Base-by-base conservation (phyloP, 2,888 invertebrate species). In the Cybosia mesomella region DNA sequence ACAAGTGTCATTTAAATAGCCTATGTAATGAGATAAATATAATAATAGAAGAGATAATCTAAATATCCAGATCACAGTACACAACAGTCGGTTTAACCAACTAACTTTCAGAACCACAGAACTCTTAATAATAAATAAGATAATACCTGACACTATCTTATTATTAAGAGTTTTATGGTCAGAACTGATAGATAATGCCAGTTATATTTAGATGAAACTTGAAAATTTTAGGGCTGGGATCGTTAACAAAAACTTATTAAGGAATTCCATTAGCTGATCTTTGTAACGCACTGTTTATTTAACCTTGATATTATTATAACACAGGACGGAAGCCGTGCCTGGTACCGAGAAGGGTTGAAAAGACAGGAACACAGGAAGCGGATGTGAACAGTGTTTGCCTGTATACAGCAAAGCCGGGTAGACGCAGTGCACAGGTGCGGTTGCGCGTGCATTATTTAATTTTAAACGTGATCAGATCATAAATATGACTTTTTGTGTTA, bases 361-460 rank as follows among this genome's bases (percentile, higher is more conserved):
- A 86, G 89, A 87, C 83, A 88, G 88, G 86, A 89, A 88, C 85
- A 91, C 90, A 87, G 94, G 93, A 94, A 94, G 81, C 93, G 94
- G 93, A 94, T 92, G 90, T 87, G 79, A 77, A 85, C 76, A 83
- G 83, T 79, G 83, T 87, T 82, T 85, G 85, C 85, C 83, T 83
- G 66, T 72, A 66, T 74, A 66, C 75, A 73, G 71, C 73, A 71
- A 81, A 84, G 88, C 91, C 91, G 91, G 90, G 90, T 84, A 32
- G 54, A 63, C 77, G 73, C 72, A 74, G 73, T 72, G 79, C 81
- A 74, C 81, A 80, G 80, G 81, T 79, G 80, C 74, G 73, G 60
- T 1, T 34, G 53, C 57, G 32, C 32, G 60, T 66, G 24, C 39
- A 64, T 36, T 24, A 28, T 62, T 61, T 58, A 58, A 71, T 58